Conservation (phyloP, 92 coral and sea anemone species). For the Diadumene lineata region DNA sequence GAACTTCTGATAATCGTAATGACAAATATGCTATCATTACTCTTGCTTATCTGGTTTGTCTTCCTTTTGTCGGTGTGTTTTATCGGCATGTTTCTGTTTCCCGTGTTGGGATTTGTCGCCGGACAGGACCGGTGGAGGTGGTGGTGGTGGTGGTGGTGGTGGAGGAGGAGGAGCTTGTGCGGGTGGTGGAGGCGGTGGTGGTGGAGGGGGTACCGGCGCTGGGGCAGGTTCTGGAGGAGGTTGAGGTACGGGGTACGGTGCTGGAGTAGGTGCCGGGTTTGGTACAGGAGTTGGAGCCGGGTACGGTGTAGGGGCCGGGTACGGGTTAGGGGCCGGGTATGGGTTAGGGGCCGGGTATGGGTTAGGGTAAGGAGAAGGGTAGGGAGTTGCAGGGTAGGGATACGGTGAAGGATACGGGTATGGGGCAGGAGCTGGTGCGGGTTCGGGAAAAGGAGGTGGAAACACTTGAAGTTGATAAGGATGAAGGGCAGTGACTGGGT, state of each 20-base stretch:
- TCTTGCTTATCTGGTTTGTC: not conserved
- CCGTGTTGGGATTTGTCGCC: not conserved
- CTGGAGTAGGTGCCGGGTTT: slow-evolving; percentile 17
- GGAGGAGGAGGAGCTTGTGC: not conserved
- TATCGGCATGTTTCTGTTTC: not conserved
- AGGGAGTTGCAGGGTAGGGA: slow-evolving; percentile 16
- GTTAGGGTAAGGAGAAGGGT: slow-evolving; percentile 28
- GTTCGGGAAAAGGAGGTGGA: slow-evolving; percentile 1
- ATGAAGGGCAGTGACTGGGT: slow-evolving; percentile 27
- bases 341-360: slow-evolving; percentile 36
- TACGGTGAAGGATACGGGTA: slow-evolving; percentile 10
- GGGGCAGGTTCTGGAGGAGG: not conserved
- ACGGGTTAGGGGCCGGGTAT: slow-evolving; percentile 19
- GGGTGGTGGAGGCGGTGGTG: slow-evolving; percentile 7
- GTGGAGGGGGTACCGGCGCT: not conserved
- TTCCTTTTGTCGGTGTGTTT: not conserved
- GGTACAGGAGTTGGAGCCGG: slow-evolving; percentile 19
- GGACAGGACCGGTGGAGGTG: not conserved
- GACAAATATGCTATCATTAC: not conserved
- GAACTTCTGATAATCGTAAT: not conserved
- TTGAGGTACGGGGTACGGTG: slow-evolving; percentile 15
- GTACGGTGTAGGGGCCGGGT: slow-evolving; percentile 34
- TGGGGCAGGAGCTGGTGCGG: not conserved
- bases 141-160: slow-evolving; percentile 9
- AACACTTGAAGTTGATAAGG: slow-evolving; percentile 40